A percentile compares a stretch with the other conserved stretches of the same genome.
Conservation (phyloP, 2,113 vertebrate genomes). For the Stercorarius parasiticus region DNA sequence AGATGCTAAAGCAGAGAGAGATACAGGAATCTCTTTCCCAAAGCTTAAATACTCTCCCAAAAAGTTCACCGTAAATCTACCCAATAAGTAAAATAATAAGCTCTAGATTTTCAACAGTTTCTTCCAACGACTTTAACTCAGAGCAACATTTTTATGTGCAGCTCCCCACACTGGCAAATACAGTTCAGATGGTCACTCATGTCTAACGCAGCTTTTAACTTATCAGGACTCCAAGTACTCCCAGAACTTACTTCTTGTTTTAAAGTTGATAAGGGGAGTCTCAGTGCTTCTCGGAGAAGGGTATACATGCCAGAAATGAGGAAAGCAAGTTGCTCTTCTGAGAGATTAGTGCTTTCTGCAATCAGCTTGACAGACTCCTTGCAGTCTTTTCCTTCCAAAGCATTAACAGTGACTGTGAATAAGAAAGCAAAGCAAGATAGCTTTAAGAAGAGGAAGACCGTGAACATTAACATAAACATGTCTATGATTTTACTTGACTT, state of each 20-base stretch:
- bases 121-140: not conserved
- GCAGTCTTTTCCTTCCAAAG: slow-evolving; percentile 85
- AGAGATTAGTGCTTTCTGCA: slow-evolving; percentile 69
- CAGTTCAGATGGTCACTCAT: not conserved
- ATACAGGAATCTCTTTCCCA: not conserved
- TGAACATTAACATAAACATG: not conserved
- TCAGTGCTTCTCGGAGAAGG: slow-evolving; percentile 80
- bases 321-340: slow-evolving; percentile 79
- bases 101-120: not conserved
- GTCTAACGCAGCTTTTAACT: not conserved
- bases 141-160: not conserved
- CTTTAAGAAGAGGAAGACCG: not conserved
- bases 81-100: not conserved
- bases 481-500: not conserved
- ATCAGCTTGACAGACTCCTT: slow-evolving; percentile 75
- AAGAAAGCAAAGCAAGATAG: not conserved
- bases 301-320: slow-evolving; percentile 82
- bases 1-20: not conserved
- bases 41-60: not conserved
- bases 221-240: not conserved
- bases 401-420: slow-evolving; percentile 79
- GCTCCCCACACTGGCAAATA: not conserved
- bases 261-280: slow-evolving; percentile 76
- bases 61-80: not conserved
- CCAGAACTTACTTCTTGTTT: slow-evolving; percentile 79